Evolutionary conservation across 2,888 invertebrate genomes (phyloP).

Genomic region (Apamea epomidion): DNA sequence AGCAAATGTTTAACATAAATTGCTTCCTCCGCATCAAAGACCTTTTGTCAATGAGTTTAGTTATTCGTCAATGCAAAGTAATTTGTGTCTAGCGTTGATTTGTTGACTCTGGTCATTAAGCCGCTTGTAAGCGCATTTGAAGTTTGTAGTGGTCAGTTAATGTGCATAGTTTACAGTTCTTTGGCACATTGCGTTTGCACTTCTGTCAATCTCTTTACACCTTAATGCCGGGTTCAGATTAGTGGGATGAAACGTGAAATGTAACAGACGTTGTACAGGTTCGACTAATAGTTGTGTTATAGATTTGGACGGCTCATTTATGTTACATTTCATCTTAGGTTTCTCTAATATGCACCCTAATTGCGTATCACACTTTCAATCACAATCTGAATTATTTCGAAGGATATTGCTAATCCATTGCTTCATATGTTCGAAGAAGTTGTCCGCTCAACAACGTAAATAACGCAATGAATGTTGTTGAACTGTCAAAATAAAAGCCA

Average conservation of each 20-base stretch:
- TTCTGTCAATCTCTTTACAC: background rate
- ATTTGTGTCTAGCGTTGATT: slow-evolving; percentile 11
- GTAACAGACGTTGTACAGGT: background rate
- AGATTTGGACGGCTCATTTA: background rate
- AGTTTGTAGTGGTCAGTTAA: slow-evolving; percentile 8
- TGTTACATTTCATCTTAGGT: background rate
- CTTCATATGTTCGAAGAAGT: too few species aligned
- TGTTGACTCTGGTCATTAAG: slow-evolving; percentile 22
- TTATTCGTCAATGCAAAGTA: slow-evolving; percentile 37
- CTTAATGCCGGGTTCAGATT: background rate
- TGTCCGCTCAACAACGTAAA: background rate
- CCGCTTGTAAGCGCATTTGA: slow-evolving; percentile 1
- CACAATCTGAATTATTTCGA: background rate
- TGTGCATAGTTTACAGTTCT: slow-evolving; percentile 1
- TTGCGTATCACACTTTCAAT: too few species aligned
- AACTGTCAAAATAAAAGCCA: too few species aligned
- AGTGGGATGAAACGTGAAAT: background rate
- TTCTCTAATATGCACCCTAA: background rate
- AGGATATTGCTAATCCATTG: too few species aligned
- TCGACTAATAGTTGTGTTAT: background rate
- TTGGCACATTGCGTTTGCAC: slow-evolving; percentile 1
- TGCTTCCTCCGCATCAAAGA: slow-evolving; percentile 10
- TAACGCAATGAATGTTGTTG: background rate
- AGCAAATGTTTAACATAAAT: slow-evolving; percentile 5
- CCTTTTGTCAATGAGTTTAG: slow-evolving; percentile 20